phyloP scores from a whole-genome alignment of 2,888 invertebrate species.

The Dromius quadrimaculatus region DNA sequence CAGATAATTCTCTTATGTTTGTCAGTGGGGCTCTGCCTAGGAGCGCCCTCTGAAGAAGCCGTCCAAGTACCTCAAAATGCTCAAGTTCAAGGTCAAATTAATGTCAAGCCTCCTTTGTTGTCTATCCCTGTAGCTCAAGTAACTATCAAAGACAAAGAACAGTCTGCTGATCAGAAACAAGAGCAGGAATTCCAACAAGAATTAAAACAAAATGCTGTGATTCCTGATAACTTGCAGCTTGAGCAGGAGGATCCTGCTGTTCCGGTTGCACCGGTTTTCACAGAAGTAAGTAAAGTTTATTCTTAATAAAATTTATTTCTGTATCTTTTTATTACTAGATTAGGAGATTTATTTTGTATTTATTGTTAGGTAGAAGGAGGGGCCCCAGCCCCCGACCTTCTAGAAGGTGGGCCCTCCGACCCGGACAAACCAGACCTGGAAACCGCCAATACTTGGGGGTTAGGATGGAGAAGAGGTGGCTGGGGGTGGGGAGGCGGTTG shows the following conservation, averaged over 20 bases:
- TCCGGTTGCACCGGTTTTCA: background rate
- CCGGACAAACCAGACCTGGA: slow-evolving; percentile 52
- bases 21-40: background rate
- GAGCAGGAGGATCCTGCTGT: background rate
- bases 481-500: slow-evolving; percentile 48
- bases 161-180: background rate
- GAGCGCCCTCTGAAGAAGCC: slow-evolving; percentile 29
- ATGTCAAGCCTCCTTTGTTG: background rate
- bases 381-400: slow-evolving; percentile 18
- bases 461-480: slow-evolving; percentile 52
- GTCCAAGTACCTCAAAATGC: slow-evolving; percentile 8
- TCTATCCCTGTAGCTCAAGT: background rate
- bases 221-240: background rate
- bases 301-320: too few relatives aligned
- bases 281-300: background rate
- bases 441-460: slow-evolving; percentile 53
- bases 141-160: background rate
- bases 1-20: slow-evolving; percentile 7
- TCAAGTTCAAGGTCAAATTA: slow-evolving; percentile 4
- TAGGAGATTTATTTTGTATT: too few relatives aligned
- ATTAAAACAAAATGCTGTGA: background rate
- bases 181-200: background rate
- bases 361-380: background rate
- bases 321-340: too few relatives aligned
- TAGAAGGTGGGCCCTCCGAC: slow-evolving; percentile 16